These are phyloP conservation scores for Protosalanx chinensis DNA, from an alignment of 2,797 vertebrate species.

Conservation along the genomic window DNA sequence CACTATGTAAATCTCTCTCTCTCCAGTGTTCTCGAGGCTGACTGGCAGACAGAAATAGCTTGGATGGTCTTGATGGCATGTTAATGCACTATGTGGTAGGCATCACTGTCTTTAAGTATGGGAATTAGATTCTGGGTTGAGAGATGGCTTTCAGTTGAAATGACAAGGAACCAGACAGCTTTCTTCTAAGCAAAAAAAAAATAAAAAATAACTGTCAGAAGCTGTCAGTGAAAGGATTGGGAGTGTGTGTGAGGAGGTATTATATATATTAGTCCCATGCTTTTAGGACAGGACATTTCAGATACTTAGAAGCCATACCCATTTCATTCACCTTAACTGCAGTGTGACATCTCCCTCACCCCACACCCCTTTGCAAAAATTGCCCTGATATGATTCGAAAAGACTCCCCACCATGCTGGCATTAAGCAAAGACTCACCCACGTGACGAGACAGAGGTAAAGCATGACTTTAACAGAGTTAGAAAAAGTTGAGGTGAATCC, in stretches of 20 bases:
- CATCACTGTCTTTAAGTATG: conserved; percentile 63
- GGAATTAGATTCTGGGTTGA: conserved; percentile 70
- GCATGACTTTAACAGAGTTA: conserved; percentile 56
- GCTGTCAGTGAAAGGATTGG: conserved; percentile 63
- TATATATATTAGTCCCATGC: conserved; percentile 61
- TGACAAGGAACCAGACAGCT: conserved; percentile 71
- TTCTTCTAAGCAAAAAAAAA: conserved; percentile 54
- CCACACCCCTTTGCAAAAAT: conserved; percentile 53
- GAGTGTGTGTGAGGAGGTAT: conserved; percentile 70
- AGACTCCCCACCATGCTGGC: conserved; percentile 59
- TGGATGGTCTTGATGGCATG: conserved; percentile 70
- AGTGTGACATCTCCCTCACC: conserved; percentile 19
- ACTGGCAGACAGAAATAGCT: conserved; percentile 70
- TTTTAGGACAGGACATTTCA: conserved; percentile 67
- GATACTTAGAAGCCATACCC: conserved; percentile 66
- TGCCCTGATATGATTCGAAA: conserved; percentile 60
- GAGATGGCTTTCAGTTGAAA: conserved; percentile 68
- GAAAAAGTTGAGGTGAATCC: conserved; percentile 69
- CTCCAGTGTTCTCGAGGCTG: conserved; percentile 59
- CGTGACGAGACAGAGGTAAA: conserved; percentile 48
- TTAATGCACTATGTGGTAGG: conserved; percentile 66
- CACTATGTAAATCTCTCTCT: conserved; percentile 60
- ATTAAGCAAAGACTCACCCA: conserved; percentile 46
- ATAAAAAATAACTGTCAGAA: conserved; percentile 53
- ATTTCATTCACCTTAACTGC: conserved; percentile 59